Conservation (phyloP, 2,797 vertebrate genomes). For the Halcyon chelicuti region DNA sequence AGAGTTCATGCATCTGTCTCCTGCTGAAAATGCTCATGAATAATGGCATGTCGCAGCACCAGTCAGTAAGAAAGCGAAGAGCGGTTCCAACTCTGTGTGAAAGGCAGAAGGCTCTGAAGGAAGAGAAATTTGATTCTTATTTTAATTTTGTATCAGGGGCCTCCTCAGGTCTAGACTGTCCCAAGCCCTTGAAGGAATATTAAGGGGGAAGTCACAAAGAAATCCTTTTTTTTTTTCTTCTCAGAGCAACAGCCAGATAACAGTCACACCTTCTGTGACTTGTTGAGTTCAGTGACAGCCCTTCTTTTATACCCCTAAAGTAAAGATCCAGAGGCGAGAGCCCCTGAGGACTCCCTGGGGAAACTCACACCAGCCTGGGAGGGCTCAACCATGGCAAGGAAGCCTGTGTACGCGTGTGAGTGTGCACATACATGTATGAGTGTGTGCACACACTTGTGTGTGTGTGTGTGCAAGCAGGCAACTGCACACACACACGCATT, state of each 20-base stretch:
- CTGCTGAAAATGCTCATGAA: slow-evolving; percentile 35
- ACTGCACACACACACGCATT: neutral
- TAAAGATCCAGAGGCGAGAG: neutral
- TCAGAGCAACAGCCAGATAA: neutral
- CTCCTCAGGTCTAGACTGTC: neutral
- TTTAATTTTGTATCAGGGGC: neutral
- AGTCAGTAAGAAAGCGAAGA: neutral
- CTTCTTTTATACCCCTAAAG: neutral
- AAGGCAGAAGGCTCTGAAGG: neutral
- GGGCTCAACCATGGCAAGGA: fast-evolving
- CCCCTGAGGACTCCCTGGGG: neutral
- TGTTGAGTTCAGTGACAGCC: neutral
- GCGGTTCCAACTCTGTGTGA: neutral
- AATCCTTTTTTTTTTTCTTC: neutral
- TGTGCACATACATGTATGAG: too few relatives aligned
- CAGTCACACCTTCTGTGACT: neutral
- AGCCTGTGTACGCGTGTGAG: fast-evolving
- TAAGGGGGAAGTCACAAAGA: neutral
- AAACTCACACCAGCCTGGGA: neutral
- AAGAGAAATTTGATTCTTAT: neutral
- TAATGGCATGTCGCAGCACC: neutral
- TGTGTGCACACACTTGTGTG: too few relatives aligned
- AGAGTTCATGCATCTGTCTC: slow-evolving; percentile 10
- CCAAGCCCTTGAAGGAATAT: neutral
- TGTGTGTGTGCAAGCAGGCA: neutral